Evolutionary conservation across 2,888 invertebrate genomes (phyloP), one percentile per base, ranked within the genome.

Genomic region (Epirrhoe tristata): DNA sequence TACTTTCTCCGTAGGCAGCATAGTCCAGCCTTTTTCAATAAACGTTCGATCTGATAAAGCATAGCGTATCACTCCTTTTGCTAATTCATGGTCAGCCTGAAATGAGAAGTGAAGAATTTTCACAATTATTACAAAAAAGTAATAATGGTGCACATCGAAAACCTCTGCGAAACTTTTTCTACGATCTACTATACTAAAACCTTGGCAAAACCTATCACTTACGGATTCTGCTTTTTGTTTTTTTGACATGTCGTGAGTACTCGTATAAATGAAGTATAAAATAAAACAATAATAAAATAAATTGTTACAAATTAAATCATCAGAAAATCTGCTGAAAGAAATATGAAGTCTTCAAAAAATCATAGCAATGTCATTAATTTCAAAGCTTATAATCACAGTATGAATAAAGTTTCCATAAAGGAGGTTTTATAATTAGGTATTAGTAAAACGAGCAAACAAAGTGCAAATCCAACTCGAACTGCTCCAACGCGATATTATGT

Each of bases 1-100:
- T n/a, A 91, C 84, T 86, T 91, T 92, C 73, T 91, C 90, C 1
- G 89, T 91, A 14, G 92, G 91, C 46, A 92, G 69, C 86, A 86
- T 83, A 12, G 92, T 92, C 92, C 91, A 93, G 5, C 91, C 92
- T 66, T 91, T 91, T 5, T 91, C 90, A 52, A 92, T 91, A 71
- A 89, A 91, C 4, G 84, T 70, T 4, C 89, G 88, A 77, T 92
- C 88, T 0, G 92, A 92, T 70, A 92, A 77, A 34, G 89, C 83
- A 70, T 91, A 92, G 16, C 80, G 83, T 59, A 87, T 83, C 10
- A 87, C 61, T 12, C 90, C 90, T 76, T 84, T 89, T 0, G 77
- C 46, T 46, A 69, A 52, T 24, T 87, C 86, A 63, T 74, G 72
- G 0, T 84, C 88, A 17, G 62, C 58, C 90, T 90, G 77, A 12